Percentiles rank a stretch among this genome's conserved stretches.
Evolutionary conservation across 2,113 vertebrate species (phyloP).

Genomic region (Acrocephalus kingi): DNA sequence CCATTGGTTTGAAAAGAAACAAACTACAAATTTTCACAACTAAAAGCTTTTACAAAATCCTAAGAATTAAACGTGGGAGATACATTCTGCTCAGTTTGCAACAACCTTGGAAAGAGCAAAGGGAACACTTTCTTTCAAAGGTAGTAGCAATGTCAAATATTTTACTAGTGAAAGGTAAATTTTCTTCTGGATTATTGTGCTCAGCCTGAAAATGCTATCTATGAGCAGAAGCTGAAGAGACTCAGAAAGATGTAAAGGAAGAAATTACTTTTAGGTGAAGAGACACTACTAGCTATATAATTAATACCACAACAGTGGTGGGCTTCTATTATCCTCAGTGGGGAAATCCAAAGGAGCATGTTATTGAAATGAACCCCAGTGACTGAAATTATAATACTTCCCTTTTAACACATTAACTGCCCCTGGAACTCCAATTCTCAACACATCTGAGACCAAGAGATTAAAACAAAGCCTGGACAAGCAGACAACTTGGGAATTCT

Average conservation of each 20-base stretch:
- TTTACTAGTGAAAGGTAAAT: background rate
- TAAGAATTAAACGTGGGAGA: background rate
- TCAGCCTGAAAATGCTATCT: background rate
- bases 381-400: background rate
- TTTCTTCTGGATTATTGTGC: background rate
- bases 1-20: background rate
- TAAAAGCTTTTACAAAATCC: background rate
- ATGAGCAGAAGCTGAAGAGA: background rate
- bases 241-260: background rate
- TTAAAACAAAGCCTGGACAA: background rate
- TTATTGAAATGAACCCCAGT: background rate
- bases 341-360: background rate
- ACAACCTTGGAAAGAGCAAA: background rate
- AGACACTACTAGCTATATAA: background rate
- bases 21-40: background rate
- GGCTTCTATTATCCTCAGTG: background rate
- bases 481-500: background rate
- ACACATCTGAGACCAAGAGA: background rate
- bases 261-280: background rate
- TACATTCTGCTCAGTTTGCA: background rate
- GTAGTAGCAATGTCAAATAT: background rate
- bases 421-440: background rate
- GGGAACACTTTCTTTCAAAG: background rate
- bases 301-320: background rate
- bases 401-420: background rate